Evolutionary conservation across 2,113 vertebrate species (phyloP).

Genomic region (Leuciscus idus): DNA sequence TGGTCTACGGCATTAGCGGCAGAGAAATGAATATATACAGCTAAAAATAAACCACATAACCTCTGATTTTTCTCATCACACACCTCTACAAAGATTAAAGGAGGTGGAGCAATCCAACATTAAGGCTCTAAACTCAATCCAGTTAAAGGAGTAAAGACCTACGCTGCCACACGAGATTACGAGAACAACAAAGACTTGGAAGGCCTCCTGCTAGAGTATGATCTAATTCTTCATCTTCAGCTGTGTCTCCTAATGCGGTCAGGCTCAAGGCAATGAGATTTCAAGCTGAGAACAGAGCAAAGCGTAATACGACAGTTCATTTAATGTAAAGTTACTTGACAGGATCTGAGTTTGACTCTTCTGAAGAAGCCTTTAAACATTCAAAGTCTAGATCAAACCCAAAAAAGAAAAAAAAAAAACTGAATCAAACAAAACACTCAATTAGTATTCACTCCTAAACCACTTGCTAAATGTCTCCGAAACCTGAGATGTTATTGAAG

Average conservation of each 20-base stretch:
- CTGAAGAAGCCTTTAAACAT: not conserved
- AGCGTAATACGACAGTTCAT: not conserved
- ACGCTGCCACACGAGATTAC: constrained; percentile 3
- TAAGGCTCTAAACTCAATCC: constrained; percentile 22
- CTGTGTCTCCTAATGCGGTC: not conserved
- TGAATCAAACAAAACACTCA: not conserved
- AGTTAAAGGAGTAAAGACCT: constrained; percentile 18
- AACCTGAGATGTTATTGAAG: not conserved
- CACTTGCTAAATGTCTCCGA: not conserved
- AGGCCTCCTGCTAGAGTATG: constrained; percentile 1
- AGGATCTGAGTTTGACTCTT: not conserved
- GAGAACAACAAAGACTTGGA: constrained; percentile 2
- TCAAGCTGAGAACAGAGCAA: constrained; percentile 7
- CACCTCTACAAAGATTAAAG: not conserved
- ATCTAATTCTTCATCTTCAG: constrained; percentile 35
- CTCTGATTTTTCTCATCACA: not conserved
- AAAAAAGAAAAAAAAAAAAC: not conserved
- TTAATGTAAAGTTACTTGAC: not conserved
- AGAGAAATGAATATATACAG: not conserved
- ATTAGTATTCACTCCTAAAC: not conserved
- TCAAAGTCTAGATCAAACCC: not conserved
- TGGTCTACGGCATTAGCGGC: not conserved
- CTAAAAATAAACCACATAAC: not conserved
- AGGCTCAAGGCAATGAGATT: constrained; percentile 25
- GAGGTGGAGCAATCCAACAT: not conserved